phyloP scores from a whole-genome alignment of 1,140 invertebrate species.

The Chionoecetes opilio region DNA sequence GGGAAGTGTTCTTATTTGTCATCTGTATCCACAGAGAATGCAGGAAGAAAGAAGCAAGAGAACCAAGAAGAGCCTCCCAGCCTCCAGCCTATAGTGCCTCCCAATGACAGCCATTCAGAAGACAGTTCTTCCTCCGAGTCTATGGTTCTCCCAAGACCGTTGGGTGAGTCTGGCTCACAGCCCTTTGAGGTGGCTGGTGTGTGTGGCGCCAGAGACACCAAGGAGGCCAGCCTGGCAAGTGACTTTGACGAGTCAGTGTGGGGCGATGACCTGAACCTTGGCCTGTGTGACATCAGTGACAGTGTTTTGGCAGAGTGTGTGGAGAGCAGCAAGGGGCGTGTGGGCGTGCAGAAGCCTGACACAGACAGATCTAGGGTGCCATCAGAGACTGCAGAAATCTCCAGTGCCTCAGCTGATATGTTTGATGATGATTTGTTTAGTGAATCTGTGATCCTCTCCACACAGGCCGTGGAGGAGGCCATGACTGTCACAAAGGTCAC shows the following conservation, averaged over 20 bases:
- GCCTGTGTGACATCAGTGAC: slow-evolving; percentile 63
- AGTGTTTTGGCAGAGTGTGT: background rate
- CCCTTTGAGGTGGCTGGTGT: slow-evolving; percentile 36
- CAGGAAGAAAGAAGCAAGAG: background rate
- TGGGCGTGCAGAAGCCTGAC: background rate
- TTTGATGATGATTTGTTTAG: slow-evolving; percentile 71
- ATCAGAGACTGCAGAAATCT: background rate
- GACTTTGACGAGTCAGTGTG: slow-evolving; percentile 46
- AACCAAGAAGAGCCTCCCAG: background rate
- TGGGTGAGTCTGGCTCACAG: background rate
- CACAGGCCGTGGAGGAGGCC: slow-evolving; percentile 59
- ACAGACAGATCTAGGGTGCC: background rate
- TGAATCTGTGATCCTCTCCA: slow-evolving; percentile 59
- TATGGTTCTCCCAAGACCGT: background rate
- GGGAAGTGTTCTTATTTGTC: background rate
- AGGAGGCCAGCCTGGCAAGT: background rate
- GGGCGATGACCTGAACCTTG: slow-evolving; percentile 60
- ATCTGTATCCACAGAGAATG: background rate
- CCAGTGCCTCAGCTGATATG: slow-evolving; percentile 42
- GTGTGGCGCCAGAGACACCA: background rate
- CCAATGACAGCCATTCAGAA: background rate
- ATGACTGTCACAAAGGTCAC: background rate
- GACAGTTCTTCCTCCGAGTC: background rate
- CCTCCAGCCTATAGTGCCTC: background rate
- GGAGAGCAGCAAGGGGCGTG: background rate